Evolutionary conservation across 2,113 vertebrate species (phyloP).

Genomic region (Vicugna pacos): DNA sequence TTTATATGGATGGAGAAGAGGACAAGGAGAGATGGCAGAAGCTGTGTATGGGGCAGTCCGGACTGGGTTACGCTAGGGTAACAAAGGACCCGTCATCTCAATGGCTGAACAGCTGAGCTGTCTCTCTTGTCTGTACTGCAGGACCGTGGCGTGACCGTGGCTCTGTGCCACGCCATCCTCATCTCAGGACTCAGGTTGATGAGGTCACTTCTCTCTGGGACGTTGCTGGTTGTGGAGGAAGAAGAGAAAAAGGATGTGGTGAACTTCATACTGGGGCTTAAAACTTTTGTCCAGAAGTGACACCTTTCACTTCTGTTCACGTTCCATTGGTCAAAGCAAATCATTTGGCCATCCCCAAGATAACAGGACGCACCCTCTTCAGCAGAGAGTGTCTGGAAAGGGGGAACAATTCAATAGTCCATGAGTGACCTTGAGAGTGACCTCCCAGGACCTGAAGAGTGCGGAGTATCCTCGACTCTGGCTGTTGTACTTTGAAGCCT

Average conservation of each 20-base stretch:
- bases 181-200: neutral
- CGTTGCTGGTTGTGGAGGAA: neutral
- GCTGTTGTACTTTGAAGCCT: neutral
- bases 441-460: neutral
- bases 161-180: neutral
- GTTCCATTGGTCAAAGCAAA: neutral
- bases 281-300: neutral
- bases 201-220: neutral
- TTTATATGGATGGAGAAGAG: neutral
- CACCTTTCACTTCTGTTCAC: neutral
- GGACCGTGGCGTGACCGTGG: neutral
- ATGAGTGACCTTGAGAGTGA: neutral
- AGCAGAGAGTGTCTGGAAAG: neutral
- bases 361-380: neutral
- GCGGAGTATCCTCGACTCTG: neutral
- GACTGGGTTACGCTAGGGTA: neutral
- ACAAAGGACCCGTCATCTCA: neutral
- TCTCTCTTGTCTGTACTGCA: neutral
- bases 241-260: neutral
- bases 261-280: neutral
- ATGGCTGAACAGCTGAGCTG: neutral
- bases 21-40: neutral
- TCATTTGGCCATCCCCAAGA: neutral
- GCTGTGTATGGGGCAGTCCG: neutral
- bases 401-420: neutral